Evolutionary conservation across 2,888 invertebrate genomes (phyloP).

Genomic region (Apomyelois bistriatella): DNA sequence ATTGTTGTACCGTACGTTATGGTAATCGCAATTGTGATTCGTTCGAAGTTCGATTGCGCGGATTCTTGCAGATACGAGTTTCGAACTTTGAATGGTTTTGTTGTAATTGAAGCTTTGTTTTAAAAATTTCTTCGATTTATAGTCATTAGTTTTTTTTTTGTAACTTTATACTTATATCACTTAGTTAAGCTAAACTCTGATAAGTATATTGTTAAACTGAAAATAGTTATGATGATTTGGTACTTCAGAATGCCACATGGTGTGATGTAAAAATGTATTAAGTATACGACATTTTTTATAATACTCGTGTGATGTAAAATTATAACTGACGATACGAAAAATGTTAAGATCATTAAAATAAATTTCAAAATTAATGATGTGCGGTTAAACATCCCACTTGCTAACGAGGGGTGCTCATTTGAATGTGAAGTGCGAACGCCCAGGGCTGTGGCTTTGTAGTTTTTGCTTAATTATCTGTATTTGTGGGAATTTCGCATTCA

Average conservation of each 20-base stretch:
- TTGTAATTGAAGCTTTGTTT: not conserved
- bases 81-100: not conserved
- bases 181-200: no score
- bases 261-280: not conserved
- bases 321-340: not conserved
- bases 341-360: slow-evolving; percentile 9
- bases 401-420: slow-evolving; percentile 64
- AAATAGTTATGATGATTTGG: no score
- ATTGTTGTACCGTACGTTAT: slow-evolving; percentile 53
- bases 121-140: not conserved
- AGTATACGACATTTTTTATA: no score
- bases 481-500: slow-evolving; percentile 59
- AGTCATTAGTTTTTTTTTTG: not conserved
- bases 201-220: no score
- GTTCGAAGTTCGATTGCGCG: slow-evolving; percentile 48
- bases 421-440: slow-evolving; percentile 57
- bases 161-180: no score
- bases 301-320: no score
- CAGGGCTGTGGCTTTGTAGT: slow-evolving; percentile 64
- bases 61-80: slow-evolving; percentile 27
- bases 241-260: no score
- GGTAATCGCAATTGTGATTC: slow-evolving; percentile 49
- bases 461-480: slow-evolving; percentile 69
- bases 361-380: slow-evolving; percentile 20
- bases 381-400: slow-evolving; percentile 49